Evolutionary conservation across 2,797 vertebrate genomes (phyloP), one percentile per base, ranked within the genome.

Genomic region (Kryptopterus vitreolus): DNA sequence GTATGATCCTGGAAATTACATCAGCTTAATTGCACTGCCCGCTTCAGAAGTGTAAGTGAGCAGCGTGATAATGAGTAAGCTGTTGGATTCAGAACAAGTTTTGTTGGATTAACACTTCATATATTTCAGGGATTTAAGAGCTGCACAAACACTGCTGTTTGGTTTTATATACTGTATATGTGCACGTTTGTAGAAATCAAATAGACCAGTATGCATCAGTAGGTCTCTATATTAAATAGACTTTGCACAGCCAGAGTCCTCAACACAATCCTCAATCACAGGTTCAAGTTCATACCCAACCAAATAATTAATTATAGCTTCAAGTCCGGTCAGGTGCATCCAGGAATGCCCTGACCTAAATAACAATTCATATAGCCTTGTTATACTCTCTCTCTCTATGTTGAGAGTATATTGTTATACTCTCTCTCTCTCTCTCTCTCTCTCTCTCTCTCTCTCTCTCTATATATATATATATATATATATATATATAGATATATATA

Each of bases 21-120:
- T 38, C 46, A 81, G 24, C 43, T 70, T 69, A 58, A 78, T 78
- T 77, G 38, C 18, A 71, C 20, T 55, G 55, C 58, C 31, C 61
- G 35, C 63, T 68, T 70, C 72, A 76, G 63, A 50, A 31, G 8
- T 59, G 20, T 62, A 48, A 66, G 62, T 12, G 31, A 77, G 31
- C 76, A 66, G 61, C 43, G 38, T 50, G 15, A 61, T 52, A 43
- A 78, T 78, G 29, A 35, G 20, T 66, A 29, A 73, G 3, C 18
- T 52, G 59, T 59, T 3, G 53, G 53, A 43, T 65, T 65, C 18
- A 72, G 69, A 50, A 69, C 43, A 48, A 10, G 66, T 20, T 50
- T 26, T 68, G 38, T 48, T n/a, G 16, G 68, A 52, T 75, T 59
- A 75, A n/a, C 15, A 12, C 55, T 35, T 22, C 8, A 16, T 74